These are phyloP conservation scores for Phaedon cochleariae DNA, from an alignment of 2,888 invertebrate genomes.

Conservation along the genomic window DNA sequence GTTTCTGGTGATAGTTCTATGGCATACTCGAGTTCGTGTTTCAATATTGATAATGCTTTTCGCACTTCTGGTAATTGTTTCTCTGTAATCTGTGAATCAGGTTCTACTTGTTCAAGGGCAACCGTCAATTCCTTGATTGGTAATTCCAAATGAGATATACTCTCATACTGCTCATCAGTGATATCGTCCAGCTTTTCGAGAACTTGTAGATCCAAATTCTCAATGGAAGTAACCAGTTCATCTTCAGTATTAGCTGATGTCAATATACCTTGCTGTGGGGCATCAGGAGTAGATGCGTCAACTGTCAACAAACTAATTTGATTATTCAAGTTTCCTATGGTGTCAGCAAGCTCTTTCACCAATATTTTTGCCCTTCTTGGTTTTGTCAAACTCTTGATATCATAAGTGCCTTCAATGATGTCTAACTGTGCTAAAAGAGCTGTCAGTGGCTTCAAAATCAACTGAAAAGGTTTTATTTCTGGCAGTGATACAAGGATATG, in stretches of 20 bases:
- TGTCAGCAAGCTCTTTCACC: constrained; percentile 15
- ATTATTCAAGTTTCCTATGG: constrained; percentile 7
- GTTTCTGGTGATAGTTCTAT: neutral
- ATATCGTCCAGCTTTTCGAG: neutral
- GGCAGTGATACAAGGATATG: no score
- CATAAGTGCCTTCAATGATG: constrained; percentile 10
- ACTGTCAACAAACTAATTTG: constrained; percentile 14
- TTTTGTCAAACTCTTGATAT: neutral
- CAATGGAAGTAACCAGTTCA: neutral
- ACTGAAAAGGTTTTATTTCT: no score
- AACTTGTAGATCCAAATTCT: neutral
- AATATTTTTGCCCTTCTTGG: constrained; percentile 9
- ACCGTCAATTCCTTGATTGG: neutral
- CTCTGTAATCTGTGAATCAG: neutral
- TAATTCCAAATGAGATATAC: constrained; percentile 24
- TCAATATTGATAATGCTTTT: neutral
- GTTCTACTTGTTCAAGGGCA: neutral
- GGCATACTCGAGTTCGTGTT: neutral
- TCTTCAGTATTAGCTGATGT: constrained; percentile 28
- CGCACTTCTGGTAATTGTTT: neutral
- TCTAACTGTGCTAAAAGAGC: no score
- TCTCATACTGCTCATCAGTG: constrained; percentile 25
- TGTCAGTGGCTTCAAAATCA: no score
- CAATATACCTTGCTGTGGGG: constrained; percentile 5
- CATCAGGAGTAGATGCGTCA: neutral